Conservation (phyloP, 2,113 vertebrate genomes). For the Equus przewalskii region DNA sequence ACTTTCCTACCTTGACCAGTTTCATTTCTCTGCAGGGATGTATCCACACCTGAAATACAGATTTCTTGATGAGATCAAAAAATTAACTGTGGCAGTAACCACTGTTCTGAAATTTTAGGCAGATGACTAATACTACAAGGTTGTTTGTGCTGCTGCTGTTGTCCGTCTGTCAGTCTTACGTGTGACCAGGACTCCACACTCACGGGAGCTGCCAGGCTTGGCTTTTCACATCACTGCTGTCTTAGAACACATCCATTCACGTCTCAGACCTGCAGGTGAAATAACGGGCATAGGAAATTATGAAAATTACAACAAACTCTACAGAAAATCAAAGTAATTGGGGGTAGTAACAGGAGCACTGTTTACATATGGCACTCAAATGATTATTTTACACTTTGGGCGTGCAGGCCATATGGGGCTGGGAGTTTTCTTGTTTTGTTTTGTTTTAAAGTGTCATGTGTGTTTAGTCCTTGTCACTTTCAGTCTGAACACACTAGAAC, state of each 20-base stretch:
- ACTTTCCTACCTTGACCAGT: not conserved
- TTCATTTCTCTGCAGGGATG: not conserved
- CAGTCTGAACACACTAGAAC: not conserved
- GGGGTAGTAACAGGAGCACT: not conserved
- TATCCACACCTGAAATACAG: not conserved
- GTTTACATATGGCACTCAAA: not conserved
- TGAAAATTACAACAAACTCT: not conserved
- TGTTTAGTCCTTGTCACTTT: slow-evolving; percentile 4
- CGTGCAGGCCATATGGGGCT: not conserved
- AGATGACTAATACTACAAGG: accelerated
- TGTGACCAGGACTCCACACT: no score
- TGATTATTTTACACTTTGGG: not conserved
- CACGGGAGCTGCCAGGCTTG: no score
- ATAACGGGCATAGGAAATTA: not conserved
- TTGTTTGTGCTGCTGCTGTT: accelerated
- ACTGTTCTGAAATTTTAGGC: not conserved
- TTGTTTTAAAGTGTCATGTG: not conserved
- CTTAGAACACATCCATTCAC: not conserved
- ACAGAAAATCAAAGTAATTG: not conserved
- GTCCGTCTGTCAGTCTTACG: no score
- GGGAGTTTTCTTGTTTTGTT: not conserved
- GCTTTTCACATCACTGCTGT: not conserved
- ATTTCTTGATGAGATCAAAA: not conserved
- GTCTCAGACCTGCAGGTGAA: not conserved
- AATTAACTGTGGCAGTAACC: not conserved